phyloP scores from a whole-genome alignment of 2,888 invertebrate species.

The Carpatolechia fugitivella region DNA sequence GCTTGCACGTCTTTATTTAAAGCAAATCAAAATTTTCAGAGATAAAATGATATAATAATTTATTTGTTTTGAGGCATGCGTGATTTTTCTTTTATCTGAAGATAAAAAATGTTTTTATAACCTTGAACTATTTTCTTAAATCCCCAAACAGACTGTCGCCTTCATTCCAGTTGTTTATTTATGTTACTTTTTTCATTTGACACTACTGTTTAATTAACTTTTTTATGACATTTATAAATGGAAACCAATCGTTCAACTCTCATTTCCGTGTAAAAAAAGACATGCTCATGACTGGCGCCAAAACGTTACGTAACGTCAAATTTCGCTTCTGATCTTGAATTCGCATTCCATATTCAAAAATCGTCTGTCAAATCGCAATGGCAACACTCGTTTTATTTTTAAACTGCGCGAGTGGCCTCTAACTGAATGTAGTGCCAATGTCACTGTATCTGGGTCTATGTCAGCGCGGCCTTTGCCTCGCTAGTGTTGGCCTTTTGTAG shows the following conservation, averaged over 20 bases:
- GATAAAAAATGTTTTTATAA: background rate
- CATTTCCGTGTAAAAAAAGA: background rate
- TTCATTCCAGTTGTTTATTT: background rate
- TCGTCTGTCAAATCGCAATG: constrained; percentile 45
- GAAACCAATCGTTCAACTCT: background rate
- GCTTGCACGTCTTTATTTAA: background rate
- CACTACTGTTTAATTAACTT: background rate
- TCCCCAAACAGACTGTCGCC: background rate
- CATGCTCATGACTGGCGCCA: background rate
- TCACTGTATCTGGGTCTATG: constrained; percentile 75
- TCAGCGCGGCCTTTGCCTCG: constrained; percentile 59
- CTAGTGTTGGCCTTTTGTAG: constrained; percentile 38
- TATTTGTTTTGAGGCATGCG: background rate
- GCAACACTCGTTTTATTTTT: constrained; percentile 63
- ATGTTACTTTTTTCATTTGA: background rate
- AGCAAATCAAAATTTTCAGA: background rate
- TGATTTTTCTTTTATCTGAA: background rate
- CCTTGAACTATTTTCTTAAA: constrained; percentile 2
- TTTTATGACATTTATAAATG: background rate
- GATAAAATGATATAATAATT: background rate
- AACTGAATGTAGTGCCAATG: constrained; percentile 79
- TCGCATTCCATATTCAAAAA: constrained; percentile 29
- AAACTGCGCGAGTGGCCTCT: constrained; percentile 68
- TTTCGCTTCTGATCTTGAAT: background rate
- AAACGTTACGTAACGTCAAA: constrained; percentile 1